Evolutionary conservation across 92 coral and sea anemone species (phyloP).

Genomic region (Epizoanthus illoricatus): DNA sequence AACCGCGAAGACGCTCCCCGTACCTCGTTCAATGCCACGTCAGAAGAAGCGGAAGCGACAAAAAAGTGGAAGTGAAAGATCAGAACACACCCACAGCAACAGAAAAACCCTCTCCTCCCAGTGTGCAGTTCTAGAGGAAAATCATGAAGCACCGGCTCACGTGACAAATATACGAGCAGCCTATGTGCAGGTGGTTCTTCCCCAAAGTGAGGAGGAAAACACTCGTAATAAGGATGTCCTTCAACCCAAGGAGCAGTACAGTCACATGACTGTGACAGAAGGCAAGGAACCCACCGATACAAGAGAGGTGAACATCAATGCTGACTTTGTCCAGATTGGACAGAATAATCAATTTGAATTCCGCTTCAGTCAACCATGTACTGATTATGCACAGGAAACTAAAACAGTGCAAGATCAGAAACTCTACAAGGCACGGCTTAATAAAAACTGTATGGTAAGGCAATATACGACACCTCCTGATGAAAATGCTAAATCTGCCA

Average conservation of each 20-base stretch:
- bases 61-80: background rate
- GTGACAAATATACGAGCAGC: background rate
- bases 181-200: background rate
- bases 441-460: background rate
- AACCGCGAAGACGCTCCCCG: background rate
- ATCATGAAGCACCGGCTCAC: background rate
- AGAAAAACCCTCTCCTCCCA: background rate
- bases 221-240: background rate
- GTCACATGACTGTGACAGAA: background rate
- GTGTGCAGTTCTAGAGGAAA: background rate
- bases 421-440: background rate
- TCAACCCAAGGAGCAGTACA: background rate
- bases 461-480: background rate
- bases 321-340: constrained; percentile 8
- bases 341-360: background rate
- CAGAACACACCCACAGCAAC: too few relatives aligned
- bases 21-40: background rate
- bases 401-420: background rate
- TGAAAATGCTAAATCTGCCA: constrained; percentile 25
- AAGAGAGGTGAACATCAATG: background rate
- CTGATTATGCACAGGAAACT: background rate
- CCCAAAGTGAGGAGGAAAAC: background rate
- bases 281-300: background rate
- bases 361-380: background rate
- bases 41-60: constrained; percentile 9